Base-by-base conservation (phyloP, 1,140 invertebrate genomes). In the Dinothrombium tinctorium region DNA sequence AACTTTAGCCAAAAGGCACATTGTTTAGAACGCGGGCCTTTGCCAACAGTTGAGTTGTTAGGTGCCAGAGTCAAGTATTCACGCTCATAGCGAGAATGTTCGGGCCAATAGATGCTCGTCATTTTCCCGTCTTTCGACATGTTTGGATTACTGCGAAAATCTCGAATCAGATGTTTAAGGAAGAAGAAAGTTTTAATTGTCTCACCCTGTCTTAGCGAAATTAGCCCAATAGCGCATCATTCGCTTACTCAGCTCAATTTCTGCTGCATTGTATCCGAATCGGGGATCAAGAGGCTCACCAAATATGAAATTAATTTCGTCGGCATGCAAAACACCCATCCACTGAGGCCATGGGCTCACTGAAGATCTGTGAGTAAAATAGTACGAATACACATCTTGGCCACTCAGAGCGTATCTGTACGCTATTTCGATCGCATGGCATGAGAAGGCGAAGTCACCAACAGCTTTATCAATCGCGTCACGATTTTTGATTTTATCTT, bases 391-490 rank as follows among this genome's bases (percentile, higher is more conserved):
- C 17, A 90, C 81, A 51, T 76, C 76, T 56, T 82, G 78, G 3
- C 80, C 77, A 15, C 73, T 74, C 48, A 79, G 72, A 2, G 86
- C 76, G 54, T 92, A 90, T 17, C 73, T 64, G 49, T 77, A 69
- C 6, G 84, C 81, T 45, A 72, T 62, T 53, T 92, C 79, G 57
- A 90, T 87, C 23, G 90, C 79, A 52, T 78, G 75, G 62, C 90
- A 96, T 0, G 84, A 83, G 57, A 95, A 95, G 50, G 90, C 80
- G 54, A 81, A 86, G 59, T 96, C 90, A 2, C 87, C 87, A n/a
- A 94, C 80, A 60, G 92, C 82, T 55, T 83, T 83, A 53, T 89
- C 84, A 21, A 90, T 61, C 9, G 75, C 72, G 53, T 84, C 71
- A 32, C 78, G 65, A 58, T 89, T 86, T 42, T 69, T 69, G 17